phyloP scores from a whole-genome alignment of 30 jellyfish, hydroid and myxozoan genomes.

The Chrysaora quinquecirrha region DNA sequence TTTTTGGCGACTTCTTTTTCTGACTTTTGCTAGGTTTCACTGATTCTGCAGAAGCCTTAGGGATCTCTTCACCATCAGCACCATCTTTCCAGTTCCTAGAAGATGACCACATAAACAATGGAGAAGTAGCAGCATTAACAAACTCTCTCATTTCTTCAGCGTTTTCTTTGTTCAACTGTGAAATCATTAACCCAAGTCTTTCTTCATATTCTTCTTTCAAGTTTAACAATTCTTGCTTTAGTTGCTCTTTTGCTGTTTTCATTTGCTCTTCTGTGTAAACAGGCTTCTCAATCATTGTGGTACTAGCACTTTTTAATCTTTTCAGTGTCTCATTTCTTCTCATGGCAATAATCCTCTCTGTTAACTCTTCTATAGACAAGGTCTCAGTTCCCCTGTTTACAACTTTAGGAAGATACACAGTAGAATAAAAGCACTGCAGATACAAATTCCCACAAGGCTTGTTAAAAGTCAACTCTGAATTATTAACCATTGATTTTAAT shows the following conservation, averaged over 20 bases:
- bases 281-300: conserved; percentile 70
- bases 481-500: conserved; percentile 27
- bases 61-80: not conserved
- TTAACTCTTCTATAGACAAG: conserved; percentile 60
- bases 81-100: not conserved
- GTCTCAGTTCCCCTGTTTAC: conserved; percentile 72
- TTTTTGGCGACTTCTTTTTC: conserved; percentile 13
- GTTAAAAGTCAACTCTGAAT: conserved; percentile 60
- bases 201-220: conserved; percentile 67
- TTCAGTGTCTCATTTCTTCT: conserved; percentile 27
- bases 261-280: conserved; percentile 80
- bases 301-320: conserved; percentile 78
- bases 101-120: conserved; percentile 63
- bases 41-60: not conserved
- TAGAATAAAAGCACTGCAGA: conserved; percentile 41
- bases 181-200: conserved; percentile 38
- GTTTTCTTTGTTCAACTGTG: conserved; percentile 35
- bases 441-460: conserved; percentile 66
- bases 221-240: conserved; percentile 33
- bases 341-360: conserved; percentile 48
- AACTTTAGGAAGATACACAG: conserved; percentile 5
- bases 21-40: conserved; percentile 12
- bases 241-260: conserved; percentile 35
- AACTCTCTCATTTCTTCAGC: conserved; percentile 42
- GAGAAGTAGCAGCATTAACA: conserved; percentile 78